Evolutionary conservation across 2,797 vertebrate genomes (phyloP).

Genomic region (Prionace glauca): DNA sequence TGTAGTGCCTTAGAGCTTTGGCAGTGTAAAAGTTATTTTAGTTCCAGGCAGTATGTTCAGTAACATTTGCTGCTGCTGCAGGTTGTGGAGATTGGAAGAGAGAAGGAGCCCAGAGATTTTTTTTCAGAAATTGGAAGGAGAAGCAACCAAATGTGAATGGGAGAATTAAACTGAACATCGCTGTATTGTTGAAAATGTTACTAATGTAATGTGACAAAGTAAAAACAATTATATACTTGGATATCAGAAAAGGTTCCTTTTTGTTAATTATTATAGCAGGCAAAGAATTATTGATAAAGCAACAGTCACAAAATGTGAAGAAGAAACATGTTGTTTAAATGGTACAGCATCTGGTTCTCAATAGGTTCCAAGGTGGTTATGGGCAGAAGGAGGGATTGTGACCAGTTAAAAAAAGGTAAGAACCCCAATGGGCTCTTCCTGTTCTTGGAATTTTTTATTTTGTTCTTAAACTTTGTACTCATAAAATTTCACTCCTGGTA

Average conservation of each 20-base stretch:
- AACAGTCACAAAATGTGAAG: not conserved
- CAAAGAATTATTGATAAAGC: not conserved
- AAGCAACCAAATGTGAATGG: not conserved
- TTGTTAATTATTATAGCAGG: not conserved
- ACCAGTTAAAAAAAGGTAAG: not conserved
- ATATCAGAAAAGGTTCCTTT: not conserved
- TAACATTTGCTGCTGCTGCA: not conserved
- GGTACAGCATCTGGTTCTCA: not conserved
- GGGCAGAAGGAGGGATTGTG: not conserved
- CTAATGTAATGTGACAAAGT: not conserved
- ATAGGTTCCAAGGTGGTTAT: not conserved
- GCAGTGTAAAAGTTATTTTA: not conserved
- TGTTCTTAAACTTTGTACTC: not conserved
- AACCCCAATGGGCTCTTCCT: not conserved
- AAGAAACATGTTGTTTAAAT: not conserved
- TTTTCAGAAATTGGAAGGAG: not conserved
- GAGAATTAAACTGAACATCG: not conserved
- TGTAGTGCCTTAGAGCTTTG: not conserved
- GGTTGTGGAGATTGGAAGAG: not conserved
- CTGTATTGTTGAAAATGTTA: not conserved
- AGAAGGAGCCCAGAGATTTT: not conserved
- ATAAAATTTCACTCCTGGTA: not conserved
- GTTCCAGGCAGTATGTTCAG: not conserved
- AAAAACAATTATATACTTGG: not conserved
- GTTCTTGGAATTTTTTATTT: not conserved